Conservation (phyloP, 92 coral and sea anemone genomes). For the Galaxea fascicularis region DNA sequence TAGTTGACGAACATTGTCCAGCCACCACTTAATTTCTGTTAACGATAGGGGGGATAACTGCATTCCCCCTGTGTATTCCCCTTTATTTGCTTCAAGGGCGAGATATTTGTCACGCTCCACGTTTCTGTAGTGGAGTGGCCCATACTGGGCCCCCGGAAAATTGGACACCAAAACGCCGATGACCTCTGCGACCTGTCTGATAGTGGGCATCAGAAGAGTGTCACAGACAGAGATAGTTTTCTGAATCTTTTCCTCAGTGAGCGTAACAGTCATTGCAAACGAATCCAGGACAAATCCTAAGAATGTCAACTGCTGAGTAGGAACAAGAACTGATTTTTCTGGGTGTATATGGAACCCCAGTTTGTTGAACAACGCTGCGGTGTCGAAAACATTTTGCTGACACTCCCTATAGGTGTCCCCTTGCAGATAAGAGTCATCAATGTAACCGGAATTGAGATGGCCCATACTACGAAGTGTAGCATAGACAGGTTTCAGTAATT, state of each 20-base stretch:
- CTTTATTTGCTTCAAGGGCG: constrained; percentile 25
- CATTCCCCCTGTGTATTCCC: constrained; percentile 9
- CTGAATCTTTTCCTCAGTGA: not conserved
- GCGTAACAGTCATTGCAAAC: constrained; percentile 35
- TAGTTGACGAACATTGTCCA: no score
- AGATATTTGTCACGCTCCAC: constrained; percentile 34
- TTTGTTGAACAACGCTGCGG: constrained; percentile 19
- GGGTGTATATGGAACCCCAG: constrained; percentile 53
- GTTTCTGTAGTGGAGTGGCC: constrained; percentile 47
- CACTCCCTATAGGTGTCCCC: constrained; percentile 50
- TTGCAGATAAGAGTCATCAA: constrained; percentile 66
- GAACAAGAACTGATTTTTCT: constrained; percentile 36
- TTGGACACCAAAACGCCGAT: constrained; percentile 47
- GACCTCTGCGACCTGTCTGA: constrained; percentile 38
- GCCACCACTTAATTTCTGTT: constrained; percentile 65
- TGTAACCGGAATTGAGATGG: constrained; percentile 18
- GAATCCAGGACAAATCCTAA: constrained; percentile 54
- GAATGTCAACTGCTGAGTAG: constrained; percentile 33
- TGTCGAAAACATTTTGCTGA: constrained; percentile 29
- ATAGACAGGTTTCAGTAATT: constrained; percentile 54
- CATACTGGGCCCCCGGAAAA: constrained; percentile 53
- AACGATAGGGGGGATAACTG: constrained; percentile 17
- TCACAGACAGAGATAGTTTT: not conserved
- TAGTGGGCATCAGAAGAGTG: constrained; percentile 8
- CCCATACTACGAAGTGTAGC: constrained; percentile 40